Base-by-base conservation (phyloP, 1,140 invertebrate species). In the Rhagoletis pomonella region DNA sequence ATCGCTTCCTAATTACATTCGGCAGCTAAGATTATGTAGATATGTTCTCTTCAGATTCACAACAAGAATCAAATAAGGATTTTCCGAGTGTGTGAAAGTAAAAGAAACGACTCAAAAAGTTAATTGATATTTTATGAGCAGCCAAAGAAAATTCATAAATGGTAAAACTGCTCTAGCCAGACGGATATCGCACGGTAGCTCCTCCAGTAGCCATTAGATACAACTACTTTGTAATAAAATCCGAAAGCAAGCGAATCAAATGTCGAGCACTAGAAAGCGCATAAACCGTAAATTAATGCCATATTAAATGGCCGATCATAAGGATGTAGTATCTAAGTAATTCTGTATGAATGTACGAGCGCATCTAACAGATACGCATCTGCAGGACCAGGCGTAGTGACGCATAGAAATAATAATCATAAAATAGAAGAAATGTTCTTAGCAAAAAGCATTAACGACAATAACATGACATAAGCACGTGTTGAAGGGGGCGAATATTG, bases 381-480 rank as follows among this genome's bases (percentile, higher is more conserved):
- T 67, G 64, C 64, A 12, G 64, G 19, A 67, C 19, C 50, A 55
- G 50, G 50, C 69, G 69, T 73, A 4, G 44, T 73, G 12, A 73
- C 42, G 47, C 73, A 17, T 44, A 47, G 67, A 73, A 73, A 73
- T 73, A 58, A 81, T 81, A 29, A 81, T 81, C 73, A 42, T 81
- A 81, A 81, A 81, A 81, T 55, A 81, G 17, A 81, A 81, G 47
- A 55, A 81, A 47, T n/a, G 55, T 17, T 81, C 73, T 39, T 29
- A 67, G 19, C 64, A 67, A 67, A 67, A 67, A 29, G 47, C 47
- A 50, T 42, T 14, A 19, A 55, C 19, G 73, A 81, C 73, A 81
- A 81, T 55, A 81, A 81, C 73, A 81, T 81, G 47, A 50, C 73
- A 55, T 19, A 81, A 81, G 44, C 73, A 81, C 73, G 73, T 81